Conservation (phyloP, 2,113 vertebrate species). For the Vulpes ferrilata region DNA sequence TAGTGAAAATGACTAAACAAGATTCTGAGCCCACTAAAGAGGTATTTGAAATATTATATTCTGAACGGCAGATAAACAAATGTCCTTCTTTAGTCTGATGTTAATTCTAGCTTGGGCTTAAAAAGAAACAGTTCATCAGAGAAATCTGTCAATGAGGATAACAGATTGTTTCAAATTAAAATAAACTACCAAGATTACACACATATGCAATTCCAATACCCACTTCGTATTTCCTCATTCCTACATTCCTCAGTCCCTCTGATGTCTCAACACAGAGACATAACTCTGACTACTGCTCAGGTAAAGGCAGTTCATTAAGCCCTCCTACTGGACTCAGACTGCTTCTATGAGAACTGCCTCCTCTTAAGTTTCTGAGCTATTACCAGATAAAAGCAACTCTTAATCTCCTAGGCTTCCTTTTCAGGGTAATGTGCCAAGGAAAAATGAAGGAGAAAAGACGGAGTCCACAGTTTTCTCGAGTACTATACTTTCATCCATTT, state of each 20-base stretch:
- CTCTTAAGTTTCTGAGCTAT: constrained; percentile 74
- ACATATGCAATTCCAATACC: neutral
- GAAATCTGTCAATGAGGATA: neutral
- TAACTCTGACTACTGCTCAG: neutral
- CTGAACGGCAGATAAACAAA: constrained; percentile 32
- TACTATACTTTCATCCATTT: constrained; percentile 7
- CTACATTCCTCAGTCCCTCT: neutral
- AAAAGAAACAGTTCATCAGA: neutral
- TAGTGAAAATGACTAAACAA: constrained; percentile 46
- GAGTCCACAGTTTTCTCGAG: constrained; percentile 2
- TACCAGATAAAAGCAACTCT: constrained; percentile 73
- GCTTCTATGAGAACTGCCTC: constrained; percentile 68
- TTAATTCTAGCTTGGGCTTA: neutral
- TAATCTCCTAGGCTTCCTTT: constrained; percentile 72
- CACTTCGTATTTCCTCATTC: neutral
- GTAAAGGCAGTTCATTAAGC: constrained; percentile 55
- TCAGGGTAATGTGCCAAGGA: constrained; percentile 61
- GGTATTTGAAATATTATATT: constrained; percentile 38
- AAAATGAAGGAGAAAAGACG: constrained; percentile 43
- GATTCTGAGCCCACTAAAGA: constrained; percentile 37
- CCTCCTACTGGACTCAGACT: constrained; percentile 59
- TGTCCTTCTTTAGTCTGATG: constrained; percentile 2
- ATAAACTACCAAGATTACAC: neutral
- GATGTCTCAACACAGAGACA: constrained; percentile 27
- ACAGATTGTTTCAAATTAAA: neutral